phyloP scores from a whole-genome alignment of 2,888 invertebrate genomes.

The Drosophila suboccidentalis region DNA sequence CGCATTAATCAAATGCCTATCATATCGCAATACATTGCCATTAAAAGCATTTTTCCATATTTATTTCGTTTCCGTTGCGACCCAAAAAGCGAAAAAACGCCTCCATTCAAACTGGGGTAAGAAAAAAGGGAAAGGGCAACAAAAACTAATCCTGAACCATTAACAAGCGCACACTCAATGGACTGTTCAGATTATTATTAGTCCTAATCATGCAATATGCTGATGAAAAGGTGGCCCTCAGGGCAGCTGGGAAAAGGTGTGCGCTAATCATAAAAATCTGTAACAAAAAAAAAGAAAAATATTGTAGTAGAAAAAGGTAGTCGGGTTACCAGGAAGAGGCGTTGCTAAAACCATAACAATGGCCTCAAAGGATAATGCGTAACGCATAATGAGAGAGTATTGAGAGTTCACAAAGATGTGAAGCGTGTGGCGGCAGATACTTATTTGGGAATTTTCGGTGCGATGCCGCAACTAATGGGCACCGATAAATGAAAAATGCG shows the following conservation, averaged over 20 bases:
- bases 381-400: conserved; percentile 67
- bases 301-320: conserved; percentile 45
- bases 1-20: conserved; percentile 59
- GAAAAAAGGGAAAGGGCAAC: not conserved
- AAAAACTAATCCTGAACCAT: conserved; percentile 46
- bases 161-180: conserved; percentile 62
- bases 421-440: conserved; percentile 42
- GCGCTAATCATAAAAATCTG: conserved; percentile 60
- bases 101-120: conserved; percentile 22
- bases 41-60: conserved; percentile 54
- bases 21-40: conserved; percentile 35
- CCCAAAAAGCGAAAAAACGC: conserved; percentile 26
- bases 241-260: conserved; percentile 58
- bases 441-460: conserved; percentile 16
- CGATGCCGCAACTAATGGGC: conserved; percentile 54
- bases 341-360: conserved; percentile 72
- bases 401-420: conserved; percentile 40
- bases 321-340: conserved; percentile 80
- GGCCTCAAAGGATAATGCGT: conserved; percentile 74
- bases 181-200: conserved; percentile 66
- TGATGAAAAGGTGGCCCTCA: conserved; percentile 40
- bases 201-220: conserved; percentile 72
- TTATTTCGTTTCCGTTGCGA: conserved; percentile 46
- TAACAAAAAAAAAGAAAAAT: conserved; percentile 33
- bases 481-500: conserved; percentile 53